A percentile compares a stretch with the other conserved stretches of the same genome.
phyloP scores from a whole-genome alignment of 2,888 invertebrate genomes.

The Germaria angustata region DNA sequence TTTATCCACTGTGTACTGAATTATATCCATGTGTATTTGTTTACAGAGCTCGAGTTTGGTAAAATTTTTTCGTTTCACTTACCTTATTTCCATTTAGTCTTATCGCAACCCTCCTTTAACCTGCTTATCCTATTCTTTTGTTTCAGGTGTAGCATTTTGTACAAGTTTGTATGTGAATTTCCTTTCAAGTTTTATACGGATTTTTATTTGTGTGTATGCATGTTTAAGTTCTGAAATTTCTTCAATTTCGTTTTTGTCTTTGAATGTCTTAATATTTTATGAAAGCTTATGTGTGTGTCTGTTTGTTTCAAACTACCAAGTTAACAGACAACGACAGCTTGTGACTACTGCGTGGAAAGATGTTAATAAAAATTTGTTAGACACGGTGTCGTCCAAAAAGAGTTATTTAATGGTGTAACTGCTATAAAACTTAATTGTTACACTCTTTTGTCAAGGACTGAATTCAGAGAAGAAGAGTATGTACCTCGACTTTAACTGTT shows the following conservation, averaged over 20 bases:
- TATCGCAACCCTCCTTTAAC: not conserved
- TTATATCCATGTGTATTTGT: too few relatives aligned
- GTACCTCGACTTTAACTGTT: slow-evolving; percentile 22
- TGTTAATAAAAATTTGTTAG: not conserved
- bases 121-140: slow-evolving; percentile 4
- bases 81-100: slow-evolving; percentile 32
- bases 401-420: too few relatives aligned
- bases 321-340: not conserved
- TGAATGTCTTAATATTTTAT: not conserved
- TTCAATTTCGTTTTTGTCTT: not conserved
- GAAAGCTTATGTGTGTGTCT: not conserved
- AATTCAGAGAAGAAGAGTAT: not conserved
- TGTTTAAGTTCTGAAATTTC: slow-evolving; percentile 4
- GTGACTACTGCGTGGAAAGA: not conserved
- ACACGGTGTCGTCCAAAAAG: slow-evolving; percentile 24
- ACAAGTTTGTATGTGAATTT: not conserved
- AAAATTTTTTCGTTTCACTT: slow-evolving; percentile 20
- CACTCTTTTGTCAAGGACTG: not conserved
- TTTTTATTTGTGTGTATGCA: too few relatives aligned
- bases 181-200: not conserved
- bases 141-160: not conserved
- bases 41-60: too few relatives aligned
- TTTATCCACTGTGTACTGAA: too few relatives aligned
- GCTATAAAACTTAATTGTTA: not conserved
- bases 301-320: not conserved